Evolutionary conservation across 2,888 invertebrate genomes (phyloP).

Genomic region (Aspidapion aeneum): DNA sequence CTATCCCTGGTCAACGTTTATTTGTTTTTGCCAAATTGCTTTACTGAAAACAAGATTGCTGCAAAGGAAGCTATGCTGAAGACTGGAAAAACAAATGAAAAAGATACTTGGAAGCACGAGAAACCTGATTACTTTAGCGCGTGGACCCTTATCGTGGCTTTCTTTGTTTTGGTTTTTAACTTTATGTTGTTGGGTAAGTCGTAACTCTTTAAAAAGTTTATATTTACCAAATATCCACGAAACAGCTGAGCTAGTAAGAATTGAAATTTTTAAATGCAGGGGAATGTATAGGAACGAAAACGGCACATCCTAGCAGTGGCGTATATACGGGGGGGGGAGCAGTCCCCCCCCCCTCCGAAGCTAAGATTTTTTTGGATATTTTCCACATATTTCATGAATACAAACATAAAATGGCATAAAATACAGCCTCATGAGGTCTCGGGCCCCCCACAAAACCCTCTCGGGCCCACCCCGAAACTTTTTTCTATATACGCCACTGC

Average conservation of each 20-base stretch:
- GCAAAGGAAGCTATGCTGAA: conserved; percentile 74
- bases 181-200: conserved; percentile 81
- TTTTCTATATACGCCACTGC: too few species aligned
- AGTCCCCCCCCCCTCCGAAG: too few species aligned
- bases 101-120: conserved; percentile 66
- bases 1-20: conserved; percentile 69
- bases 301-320: background rate
- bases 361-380: too few species aligned
- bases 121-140: conserved; percentile 74
- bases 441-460: too few species aligned
- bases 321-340: too few species aligned
- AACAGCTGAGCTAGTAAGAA: too few species aligned
- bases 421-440: too few species aligned
- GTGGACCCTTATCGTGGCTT: conserved; percentile 75
- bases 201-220: too few species aligned
- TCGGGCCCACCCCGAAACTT: too few species aligned
- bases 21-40: conserved; percentile 71
- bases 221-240: too few species aligned
- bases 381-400: too few species aligned
- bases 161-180: conserved; percentile 82
- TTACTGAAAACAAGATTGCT: conserved; percentile 74
- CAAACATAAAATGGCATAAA: too few species aligned
- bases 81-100: conserved; percentile 68
- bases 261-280: background rate
- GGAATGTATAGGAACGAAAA: background rate